Evolutionary conservation across 2,113 vertebrate species (phyloP), one percentile per base, ranked within the genome.

Genomic region (Spilogale gracilis): DNA sequence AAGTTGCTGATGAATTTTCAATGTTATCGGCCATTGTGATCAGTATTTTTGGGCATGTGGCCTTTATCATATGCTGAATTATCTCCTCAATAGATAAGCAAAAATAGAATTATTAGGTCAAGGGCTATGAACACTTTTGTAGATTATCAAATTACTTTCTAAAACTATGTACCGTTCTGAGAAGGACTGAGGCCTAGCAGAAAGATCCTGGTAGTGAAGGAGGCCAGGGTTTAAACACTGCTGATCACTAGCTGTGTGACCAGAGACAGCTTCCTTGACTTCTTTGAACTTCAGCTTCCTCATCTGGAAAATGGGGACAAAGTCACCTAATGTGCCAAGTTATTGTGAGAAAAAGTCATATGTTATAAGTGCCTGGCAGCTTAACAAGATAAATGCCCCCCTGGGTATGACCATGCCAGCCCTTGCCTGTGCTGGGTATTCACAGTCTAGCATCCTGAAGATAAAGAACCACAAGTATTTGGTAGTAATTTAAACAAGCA

Each of bases 1-100:
- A 89, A 91, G 71, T 18, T 89, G 58, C 38, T 65, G 48, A 89
- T 43, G 43, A 82, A 91, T 88, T 96, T 96, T 82, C 92, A 92
- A 9, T 43, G 81, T 90, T 69, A 93, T 27, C 50, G 16, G 48
- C 69, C 52, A 87, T 5, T 71, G 32, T 84, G 65, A 73, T 94
- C 0, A 10, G 45, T 90, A 65, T n/a, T 63, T 91, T 69, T 2
- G 65, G 67, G 69, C 11, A 88, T 11, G 61, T 2, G 45, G 27
- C 25, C 65, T 90, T 86, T 76, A 50, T 12, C 38, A 63, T 56
- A 69, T 45, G 50, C 25, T 79, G 32, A 94, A 65, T 80, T 80
- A 56, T 67, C 69, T 38, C 23, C 60, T 96, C 12, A 20, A 60
- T 25, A 85, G 45, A 93, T 61, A 65, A 91, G 17, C 45, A 84